A percentile compares a stretch with the other conserved stretches of the same genome.
phyloP scores from a whole-genome alignment of 2,113 vertebrate species.

The Dicentrarchus labrax region DNA sequence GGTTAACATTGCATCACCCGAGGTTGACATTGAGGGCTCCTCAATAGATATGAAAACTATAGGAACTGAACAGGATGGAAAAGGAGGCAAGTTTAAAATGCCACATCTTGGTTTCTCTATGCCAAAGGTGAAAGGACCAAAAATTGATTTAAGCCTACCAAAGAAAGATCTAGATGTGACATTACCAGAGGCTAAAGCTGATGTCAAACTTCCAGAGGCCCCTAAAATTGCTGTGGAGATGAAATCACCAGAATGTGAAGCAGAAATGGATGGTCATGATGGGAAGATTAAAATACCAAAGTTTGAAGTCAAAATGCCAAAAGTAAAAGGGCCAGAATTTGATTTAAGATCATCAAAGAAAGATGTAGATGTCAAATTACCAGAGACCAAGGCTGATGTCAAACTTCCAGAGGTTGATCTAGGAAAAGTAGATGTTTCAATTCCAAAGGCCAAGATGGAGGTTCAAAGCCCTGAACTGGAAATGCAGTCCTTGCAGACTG shows the following conservation, averaged over 20 bases:
- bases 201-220: background rate
- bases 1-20: background rate
- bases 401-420: constrained; percentile 15
- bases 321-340: constrained; percentile 34
- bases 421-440: too few relatives aligned
- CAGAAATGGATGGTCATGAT: constrained; percentile 30
- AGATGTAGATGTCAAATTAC: background rate
- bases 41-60: background rate
- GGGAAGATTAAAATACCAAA: constrained; percentile 57
- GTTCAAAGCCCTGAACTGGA: constrained; percentile 46
- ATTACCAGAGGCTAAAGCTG: constrained; percentile 24
- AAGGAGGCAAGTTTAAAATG: constrained; percentile 32
- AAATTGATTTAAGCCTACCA: constrained; percentile 19
- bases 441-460: too few relatives aligned
- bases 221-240: background rate
- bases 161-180: constrained; percentile 12
- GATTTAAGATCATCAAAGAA: constrained; percentile 37
- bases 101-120: constrained; percentile 58
- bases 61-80: constrained; percentile 1
- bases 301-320: constrained; percentile 38
- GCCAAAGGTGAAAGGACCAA: constrained; percentile 16
- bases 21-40: background rate
- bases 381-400: constrained; percentile 32
- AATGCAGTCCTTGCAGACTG: constrained; percentile 25
- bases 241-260: background rate